Evolutionary conservation across 1,140 invertebrate genomes (phyloP), one percentile per base, ranked within the genome.

Genomic region (Leptonema lineaticorne): DNA sequence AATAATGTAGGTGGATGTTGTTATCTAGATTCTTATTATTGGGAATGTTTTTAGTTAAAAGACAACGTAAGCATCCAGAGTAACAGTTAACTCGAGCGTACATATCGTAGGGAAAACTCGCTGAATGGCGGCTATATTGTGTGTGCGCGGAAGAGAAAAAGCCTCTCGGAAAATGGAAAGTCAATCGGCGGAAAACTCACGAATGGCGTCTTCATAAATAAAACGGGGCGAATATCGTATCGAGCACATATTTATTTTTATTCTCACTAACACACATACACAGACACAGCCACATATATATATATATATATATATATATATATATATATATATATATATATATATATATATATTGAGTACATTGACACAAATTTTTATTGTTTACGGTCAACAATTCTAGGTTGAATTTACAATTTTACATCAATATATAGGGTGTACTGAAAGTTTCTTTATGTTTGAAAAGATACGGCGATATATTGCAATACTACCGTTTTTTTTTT

Each of bases 101-200:
- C 20, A 18, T 33, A 45, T 20, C 57, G 57, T 16, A 59, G 28
- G 9, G 28, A 30, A n/a, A 24, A 20, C 16, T 26, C 20, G 20
- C 14, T 14, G 28, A 11, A 16, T 45, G 9, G 33, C 14, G 18
- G 18, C 29, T 26, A 16, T 26, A 58, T 30, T 22, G 29, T 62
- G 29, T 33, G 24, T 27, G 56, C 56, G 8, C 8, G 24, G 27
- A 29, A 58, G 14, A 58, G 30, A 62, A 41, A 20, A 45, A 62
- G 37, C 22, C 37, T 26, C 48, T 46, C 22, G 63, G 45, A 67
- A 59, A 67, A 67, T 67, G 56, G 65, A 67, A 67, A 67, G 56
- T 57, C 65, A 67, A 67, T 67, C 65, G 65, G 65, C 24, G 56
- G 65, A 58, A 67, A 67, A 58, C 53, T 58, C 65, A 66, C 30